Base-by-base conservation (phyloP, 1,140 invertebrate species). In the Zeugodacus cucurbitae region DNA sequence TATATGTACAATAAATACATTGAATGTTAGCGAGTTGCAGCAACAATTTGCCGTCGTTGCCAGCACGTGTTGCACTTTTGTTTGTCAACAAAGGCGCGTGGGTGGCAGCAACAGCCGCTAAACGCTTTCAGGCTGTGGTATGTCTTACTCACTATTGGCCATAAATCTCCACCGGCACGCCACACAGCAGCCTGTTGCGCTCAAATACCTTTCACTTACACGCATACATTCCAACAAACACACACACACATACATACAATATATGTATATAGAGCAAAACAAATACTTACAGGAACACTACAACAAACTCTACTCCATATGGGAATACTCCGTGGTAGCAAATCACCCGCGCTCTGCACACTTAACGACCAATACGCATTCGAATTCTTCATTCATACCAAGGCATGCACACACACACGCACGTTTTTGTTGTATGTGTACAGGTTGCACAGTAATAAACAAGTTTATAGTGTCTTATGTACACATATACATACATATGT, bases 31-130 rank as follows among this genome's bases (percentile, higher is more conserved):
- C 74, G 26, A 48, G 37, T 11, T 48, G n/a, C 22, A 29, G 37
- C 37, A 82, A 82, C 74, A 82, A 82, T 48, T 48, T 44, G 41
- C 48, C 44, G n/a, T 29, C 41, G 5, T 26, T 29, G 41, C 3
- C 74, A 82, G n/a, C 74, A 82, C 74, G 74, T 82, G 74, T 82
- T 82, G 74, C 74, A 54, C 74, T 48, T 82, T 82, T 82, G 74
- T 82, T 82, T 82, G 41, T 82, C 74, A 82, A 82, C 74, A 82
- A 82, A 82, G 7, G 41, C 34, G n/a, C 74, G 37, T 82, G 41
- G 41, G 74, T 82, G 74, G 22, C 74, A 82, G 0, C 37, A 29
- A 82, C n/a, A 54, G 3, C 22, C 74, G 8, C n/a, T 41, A 82
- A 26, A 3, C 11, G 10, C 44, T n/a, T 7, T 8, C 1, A 37